Conservation (phyloP, 1,140 invertebrate species). For the Procambarus virginalis region DNA sequence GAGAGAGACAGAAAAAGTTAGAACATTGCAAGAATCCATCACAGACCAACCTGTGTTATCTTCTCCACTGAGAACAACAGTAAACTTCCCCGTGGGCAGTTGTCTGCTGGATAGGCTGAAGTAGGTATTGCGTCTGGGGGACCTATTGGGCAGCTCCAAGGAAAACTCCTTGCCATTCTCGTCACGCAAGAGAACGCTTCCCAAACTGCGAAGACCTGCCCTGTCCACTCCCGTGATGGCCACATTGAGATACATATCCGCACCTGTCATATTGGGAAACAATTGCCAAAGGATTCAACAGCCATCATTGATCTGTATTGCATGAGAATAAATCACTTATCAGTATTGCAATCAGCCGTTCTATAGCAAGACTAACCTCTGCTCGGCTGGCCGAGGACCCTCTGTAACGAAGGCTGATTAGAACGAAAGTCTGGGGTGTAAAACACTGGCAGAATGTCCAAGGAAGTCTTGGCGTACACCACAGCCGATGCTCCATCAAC, state of each 20-base stretch:
- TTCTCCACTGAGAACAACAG: conserved; percentile 14
- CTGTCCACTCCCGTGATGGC: conserved; percentile 44
- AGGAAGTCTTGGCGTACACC: conserved; percentile 18
- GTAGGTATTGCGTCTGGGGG: conserved; percentile 50
- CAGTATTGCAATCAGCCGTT: no score
- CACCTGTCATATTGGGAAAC: background rate
- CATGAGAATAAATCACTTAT: no score
- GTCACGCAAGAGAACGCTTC: background rate
- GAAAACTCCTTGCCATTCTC: background rate
- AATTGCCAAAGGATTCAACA: background rate
- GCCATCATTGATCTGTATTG: no score
- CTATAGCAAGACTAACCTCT: background rate
- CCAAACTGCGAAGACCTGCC: conserved; percentile 8
- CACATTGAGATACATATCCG: conserved; percentile 37
- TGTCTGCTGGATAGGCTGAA: conserved; percentile 16
- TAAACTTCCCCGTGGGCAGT: conserved; percentile 24
- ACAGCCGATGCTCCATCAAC: background rate
- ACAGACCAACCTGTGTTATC: conserved; percentile 24
- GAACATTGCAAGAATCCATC: no score
- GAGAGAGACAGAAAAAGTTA: background rate
- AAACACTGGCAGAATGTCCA: conserved; percentile 37
- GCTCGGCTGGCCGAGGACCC: conserved; percentile 24
- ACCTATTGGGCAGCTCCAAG: conserved; percentile 8
- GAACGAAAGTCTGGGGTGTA: conserved; percentile 29
- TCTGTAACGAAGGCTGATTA: conserved; percentile 45